Evolutionary conservation across 2,797 vertebrate genomes (phyloP).

Genomic region (Synaphobranchus kaupii): DNA sequence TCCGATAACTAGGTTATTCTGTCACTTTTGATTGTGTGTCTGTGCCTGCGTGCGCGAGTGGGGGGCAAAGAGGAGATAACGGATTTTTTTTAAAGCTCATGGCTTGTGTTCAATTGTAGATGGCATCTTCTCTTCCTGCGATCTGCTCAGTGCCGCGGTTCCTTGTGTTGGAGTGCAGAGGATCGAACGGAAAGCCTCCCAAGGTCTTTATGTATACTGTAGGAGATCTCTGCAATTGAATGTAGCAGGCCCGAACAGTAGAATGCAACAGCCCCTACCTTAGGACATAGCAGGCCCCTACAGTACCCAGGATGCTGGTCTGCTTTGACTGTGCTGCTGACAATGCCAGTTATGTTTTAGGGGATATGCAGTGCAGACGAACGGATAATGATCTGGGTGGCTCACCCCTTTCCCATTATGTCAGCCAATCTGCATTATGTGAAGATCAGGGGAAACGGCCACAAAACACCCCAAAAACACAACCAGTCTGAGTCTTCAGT

Average conservation of each 20-base stretch:
- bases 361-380: background rate
- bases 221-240: background rate
- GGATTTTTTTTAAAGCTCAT: background rate
- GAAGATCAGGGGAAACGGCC: background rate
- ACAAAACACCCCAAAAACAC: background rate
- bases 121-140: background rate
- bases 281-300: conserved; percentile 26
- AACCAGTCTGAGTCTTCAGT: background rate
- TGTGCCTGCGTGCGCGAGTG: background rate
- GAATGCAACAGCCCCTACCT: conserved; percentile 45
- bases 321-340: conserved; percentile 42
- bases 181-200: background rate
- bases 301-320: conserved; percentile 46
- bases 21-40: background rate
- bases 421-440: background rate
- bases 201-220: background rate
- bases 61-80: background rate
- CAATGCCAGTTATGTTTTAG: conserved; percentile 29
- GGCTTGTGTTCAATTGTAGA: background rate
- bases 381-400: background rate
- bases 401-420: background rate
- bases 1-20: background rate
- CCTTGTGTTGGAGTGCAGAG: background rate
- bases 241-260: background rate
- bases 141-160: background rate